A percentile compares a stretch with the other conserved stretches of the same genome.
Conservation (phyloP, 92 coral and sea anemone genomes). For the Phenganax marumi region DNA sequence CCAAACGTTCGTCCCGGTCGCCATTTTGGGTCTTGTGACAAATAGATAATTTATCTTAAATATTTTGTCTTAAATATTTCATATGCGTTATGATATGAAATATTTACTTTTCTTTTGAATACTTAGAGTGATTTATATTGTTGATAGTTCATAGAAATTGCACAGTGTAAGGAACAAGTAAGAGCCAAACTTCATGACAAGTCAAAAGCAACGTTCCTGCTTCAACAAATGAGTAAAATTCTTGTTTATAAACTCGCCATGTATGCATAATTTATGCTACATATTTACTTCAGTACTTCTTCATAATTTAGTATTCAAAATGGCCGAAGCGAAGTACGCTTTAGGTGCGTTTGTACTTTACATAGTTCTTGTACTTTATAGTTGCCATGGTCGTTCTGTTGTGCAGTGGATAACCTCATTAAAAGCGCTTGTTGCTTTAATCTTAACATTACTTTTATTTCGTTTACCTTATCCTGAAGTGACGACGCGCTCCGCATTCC, state of each 20-base stretch:
- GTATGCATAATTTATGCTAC: not conserved
- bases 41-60: not conserved
- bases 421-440: not conserved
- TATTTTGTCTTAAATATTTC: no score
- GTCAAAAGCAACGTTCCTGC: not conserved
- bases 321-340: slow-evolving; percentile 61
- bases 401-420: slow-evolving; percentile 30
- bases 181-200: no score
- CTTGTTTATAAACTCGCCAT: not conserved
- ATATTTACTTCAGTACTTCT: not conserved
- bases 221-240: not conserved
- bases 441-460: slow-evolving; percentile 32
- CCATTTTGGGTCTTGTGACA: slow-evolving; percentile 19
- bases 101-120: no score
- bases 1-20: not conserved
- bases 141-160: no score
- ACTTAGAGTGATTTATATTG: no score
- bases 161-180: no score
- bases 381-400: slow-evolving; percentile 21
- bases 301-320: slow-evolving; percentile 2
- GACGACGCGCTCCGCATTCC: slow-evolving; percentile 69
- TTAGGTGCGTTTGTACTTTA: slow-evolving; percentile 60
- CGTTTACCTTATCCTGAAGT: slow-evolving; percentile 68
- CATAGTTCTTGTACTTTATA: slow-evolving; percentile 50
- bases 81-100: no score